These are phyloP conservation scores for Drosophila macrothrix DNA, from an alignment of 2,888 invertebrate species.

Conservation along the genomic window DNA sequence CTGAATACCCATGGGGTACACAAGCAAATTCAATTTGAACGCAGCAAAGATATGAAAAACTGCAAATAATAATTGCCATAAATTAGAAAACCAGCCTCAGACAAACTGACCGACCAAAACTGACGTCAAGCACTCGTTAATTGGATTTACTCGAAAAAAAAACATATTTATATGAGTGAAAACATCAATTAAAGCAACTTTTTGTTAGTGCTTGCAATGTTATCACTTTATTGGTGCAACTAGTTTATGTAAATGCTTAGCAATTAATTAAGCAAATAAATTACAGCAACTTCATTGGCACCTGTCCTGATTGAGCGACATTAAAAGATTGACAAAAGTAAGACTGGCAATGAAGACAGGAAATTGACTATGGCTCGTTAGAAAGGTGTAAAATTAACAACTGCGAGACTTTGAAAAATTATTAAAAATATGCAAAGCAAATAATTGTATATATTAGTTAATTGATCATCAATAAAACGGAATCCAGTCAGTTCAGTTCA, in stretches of 20 bases:
- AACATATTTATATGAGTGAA: constrained; percentile 13
- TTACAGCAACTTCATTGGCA: constrained; percentile 49
- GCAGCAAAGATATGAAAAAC: constrained; percentile 50
- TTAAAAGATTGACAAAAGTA: constrained; percentile 16
- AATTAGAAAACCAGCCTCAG: constrained; percentile 63
- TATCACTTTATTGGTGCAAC: constrained; percentile 48
- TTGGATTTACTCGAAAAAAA: constrained; percentile 62
- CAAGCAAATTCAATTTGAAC: constrained; percentile 62
- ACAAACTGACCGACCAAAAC: constrained; percentile 26
- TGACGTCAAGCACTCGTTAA: constrained; percentile 51
- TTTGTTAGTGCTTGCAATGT: constrained; percentile 25
- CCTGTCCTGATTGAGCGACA: constrained; percentile 33
- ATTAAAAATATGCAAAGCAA: not conserved
- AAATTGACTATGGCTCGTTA: not conserved
- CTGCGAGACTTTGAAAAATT: not conserved
- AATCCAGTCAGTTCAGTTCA: constrained; percentile 1
- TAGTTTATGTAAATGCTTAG: constrained; percentile 56
- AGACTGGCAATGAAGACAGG: not conserved
- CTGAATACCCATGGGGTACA: constrained; percentile 20
- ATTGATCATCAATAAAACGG: constrained; percentile 4
- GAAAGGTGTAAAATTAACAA: constrained; percentile 2
- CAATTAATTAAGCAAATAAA: constrained; percentile 74
- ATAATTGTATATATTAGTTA: constrained; percentile 15
- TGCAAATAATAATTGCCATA: constrained; percentile 69
- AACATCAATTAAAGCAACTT: constrained; percentile 65